A percentile compares a stretch with the other conserved stretches of the same genome.
phyloP scores from a whole-genome alignment of 2,113 vertebrate species.

The Egretta garzetta region DNA sequence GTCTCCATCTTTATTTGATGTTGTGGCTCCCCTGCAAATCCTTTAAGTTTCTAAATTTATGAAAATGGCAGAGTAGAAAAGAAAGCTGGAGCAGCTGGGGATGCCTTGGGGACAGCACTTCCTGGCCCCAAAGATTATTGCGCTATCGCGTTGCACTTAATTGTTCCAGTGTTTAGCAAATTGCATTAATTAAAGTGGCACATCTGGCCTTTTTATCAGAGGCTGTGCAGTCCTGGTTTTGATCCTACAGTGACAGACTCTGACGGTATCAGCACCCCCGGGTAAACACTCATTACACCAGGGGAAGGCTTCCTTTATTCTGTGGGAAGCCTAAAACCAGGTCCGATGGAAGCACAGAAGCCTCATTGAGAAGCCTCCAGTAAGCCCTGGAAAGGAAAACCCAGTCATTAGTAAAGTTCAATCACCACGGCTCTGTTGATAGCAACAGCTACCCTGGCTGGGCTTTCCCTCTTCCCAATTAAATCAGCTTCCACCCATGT shows the following conservation, averaged over 20 bases:
- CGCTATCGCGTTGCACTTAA: not conserved
- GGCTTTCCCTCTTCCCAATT: not conserved
- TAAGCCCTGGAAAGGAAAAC: not conserved
- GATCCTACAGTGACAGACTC: constrained; percentile 44
- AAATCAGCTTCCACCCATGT: fast-evolving
- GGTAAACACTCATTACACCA: not conserved
- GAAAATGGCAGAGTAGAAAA: not conserved
- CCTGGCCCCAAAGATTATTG: constrained; percentile 6
- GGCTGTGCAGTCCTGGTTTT: constrained; percentile 43
- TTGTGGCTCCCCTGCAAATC: not conserved
- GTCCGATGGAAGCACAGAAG: not conserved
- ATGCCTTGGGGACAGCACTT: not conserved
- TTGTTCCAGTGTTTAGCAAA: constrained; percentile 48
- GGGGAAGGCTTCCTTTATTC: not conserved
- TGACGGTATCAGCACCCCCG: not conserved
- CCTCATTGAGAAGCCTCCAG: not conserved
- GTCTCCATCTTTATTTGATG: not conserved
- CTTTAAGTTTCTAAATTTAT: not conserved
- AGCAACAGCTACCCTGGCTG: not conserved
- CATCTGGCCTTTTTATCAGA: constrained; percentile 60
- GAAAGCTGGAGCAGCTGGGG: constrained; percentile 19
- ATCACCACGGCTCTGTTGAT: not conserved
- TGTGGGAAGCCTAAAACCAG: not conserved
- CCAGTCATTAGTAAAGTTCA: not conserved
- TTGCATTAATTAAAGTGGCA: constrained; percentile 61